These are phyloP conservation scores for Tipula confusa DNA, from an alignment of 2,888 invertebrate species.

Conservation along the genomic window DNA sequence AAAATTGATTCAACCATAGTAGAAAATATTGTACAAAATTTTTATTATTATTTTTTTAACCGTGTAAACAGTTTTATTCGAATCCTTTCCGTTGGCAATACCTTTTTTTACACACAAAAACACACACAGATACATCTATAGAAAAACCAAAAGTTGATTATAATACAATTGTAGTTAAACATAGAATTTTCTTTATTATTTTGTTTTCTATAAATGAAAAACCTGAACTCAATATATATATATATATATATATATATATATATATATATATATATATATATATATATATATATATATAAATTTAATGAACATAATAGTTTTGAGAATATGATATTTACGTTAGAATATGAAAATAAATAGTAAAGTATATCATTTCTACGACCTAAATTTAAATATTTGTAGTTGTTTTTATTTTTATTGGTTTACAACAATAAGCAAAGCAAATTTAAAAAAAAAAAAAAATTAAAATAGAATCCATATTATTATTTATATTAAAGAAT, in stretches of 20 bases:
- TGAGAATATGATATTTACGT: not conserved
- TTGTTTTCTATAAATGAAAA: not conserved
- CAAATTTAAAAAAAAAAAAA: not conserved
- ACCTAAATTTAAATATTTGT: not conserved
- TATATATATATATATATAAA: no score
- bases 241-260: no score
- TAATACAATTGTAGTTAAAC: not conserved
- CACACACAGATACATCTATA: not conserved
- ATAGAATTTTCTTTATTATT: not conserved
- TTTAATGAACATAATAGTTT: no score
- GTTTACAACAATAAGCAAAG: not conserved
- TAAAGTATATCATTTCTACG: not conserved
- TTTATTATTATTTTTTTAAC: not conserved
- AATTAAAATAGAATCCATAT: no score
- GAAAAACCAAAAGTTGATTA: not conserved
- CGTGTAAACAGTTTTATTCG: not conserved
- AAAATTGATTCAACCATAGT: not conserved
- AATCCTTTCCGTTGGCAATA: not conserved
- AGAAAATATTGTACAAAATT: not conserved
- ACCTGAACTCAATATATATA: not conserved
- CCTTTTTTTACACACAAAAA: not conserved
- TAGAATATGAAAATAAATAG: not conserved
- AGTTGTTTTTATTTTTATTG: not conserved
- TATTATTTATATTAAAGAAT: conserved; percentile 20
- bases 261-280: not conserved